These are phyloP conservation scores for Macrocentrus cingulum DNA, from an alignment of 1,140 invertebrate genomes.

Conservation along the genomic window DNA sequence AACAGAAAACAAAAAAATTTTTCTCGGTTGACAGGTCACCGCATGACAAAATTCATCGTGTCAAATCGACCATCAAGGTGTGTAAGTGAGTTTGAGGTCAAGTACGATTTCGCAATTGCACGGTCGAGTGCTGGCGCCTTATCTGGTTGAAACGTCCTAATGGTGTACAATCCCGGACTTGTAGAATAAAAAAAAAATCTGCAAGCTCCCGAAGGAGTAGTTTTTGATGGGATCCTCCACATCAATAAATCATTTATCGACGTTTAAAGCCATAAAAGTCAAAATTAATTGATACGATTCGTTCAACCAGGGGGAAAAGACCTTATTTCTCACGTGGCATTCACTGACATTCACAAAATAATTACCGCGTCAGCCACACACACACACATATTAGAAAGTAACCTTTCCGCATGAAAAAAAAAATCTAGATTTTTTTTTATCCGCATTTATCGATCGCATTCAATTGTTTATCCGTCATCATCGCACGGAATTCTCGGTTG, in stretches of 20 bases:
- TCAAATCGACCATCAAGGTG: constrained; percentile 30
- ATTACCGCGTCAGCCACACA: not conserved
- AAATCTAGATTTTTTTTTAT: not conserved
- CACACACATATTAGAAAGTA: not conserved
- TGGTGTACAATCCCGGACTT: not conserved
- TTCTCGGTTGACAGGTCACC: no score
- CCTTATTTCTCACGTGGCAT: not conserved
- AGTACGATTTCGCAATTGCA: constrained; percentile 29
- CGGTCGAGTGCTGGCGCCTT: not conserved
- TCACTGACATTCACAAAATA: not conserved
- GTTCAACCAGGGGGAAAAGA: not conserved
- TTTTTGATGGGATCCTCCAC: not conserved
- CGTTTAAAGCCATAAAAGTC: constrained; percentile 16
- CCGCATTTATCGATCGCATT: no score
- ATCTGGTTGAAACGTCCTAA: not conserved
- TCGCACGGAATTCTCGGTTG: no score
- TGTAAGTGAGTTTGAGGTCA: constrained; percentile 28
- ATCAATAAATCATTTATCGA: not conserved
- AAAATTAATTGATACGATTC: constrained; percentile 25
- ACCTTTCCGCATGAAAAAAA: not conserved
- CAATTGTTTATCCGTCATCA: no score
- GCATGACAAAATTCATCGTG: no score
- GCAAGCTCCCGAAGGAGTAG: not conserved
- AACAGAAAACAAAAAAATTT: no score
- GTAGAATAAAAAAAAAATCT: not conserved